Percentiles rank a stretch among this genome's conserved stretches.
phyloP scores from a whole-genome alignment of 2,797 vertebrate species.

The Tapera naevia region DNA sequence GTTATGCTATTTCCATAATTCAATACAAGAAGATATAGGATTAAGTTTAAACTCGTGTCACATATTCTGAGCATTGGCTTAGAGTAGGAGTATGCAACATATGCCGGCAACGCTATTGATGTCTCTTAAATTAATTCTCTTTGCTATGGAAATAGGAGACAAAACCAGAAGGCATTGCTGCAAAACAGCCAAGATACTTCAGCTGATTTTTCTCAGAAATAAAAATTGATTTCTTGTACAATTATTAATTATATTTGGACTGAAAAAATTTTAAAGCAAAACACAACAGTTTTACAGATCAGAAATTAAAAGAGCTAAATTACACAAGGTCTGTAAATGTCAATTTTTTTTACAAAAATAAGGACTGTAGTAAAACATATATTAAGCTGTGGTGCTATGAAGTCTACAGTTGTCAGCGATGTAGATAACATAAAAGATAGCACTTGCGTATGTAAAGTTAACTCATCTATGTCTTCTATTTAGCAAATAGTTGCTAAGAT shows the following conservation, averaged over 20 bases:
- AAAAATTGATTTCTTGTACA: background rate
- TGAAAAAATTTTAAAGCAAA: background rate
- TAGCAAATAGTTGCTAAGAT: background rate
- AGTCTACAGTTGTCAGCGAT: background rate
- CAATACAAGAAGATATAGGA: background rate
- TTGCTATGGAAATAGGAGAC: constrained; percentile 32
- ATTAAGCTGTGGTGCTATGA: background rate
- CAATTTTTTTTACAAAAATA: background rate
- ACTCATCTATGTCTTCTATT: background rate
- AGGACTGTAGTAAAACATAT: background rate
- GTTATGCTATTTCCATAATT: background rate
- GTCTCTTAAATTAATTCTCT: constrained; percentile 35
- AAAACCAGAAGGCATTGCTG: background rate
- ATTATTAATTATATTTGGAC: background rate
- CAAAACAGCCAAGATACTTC: background rate
- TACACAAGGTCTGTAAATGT: background rate
- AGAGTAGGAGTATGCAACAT: background rate
- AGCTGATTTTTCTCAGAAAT: background rate
- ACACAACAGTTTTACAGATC: background rate
- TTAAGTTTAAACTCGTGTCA: background rate
- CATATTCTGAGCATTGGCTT: background rate
- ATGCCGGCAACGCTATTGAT: background rate
- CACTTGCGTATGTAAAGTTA: background rate
- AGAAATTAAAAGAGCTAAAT: background rate
- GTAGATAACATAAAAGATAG: background rate